Percentiles rank a stretch among this genome's conserved stretches.
Conservation (phyloP, 2,888 invertebrate species). For the Phasia obesa region DNA sequence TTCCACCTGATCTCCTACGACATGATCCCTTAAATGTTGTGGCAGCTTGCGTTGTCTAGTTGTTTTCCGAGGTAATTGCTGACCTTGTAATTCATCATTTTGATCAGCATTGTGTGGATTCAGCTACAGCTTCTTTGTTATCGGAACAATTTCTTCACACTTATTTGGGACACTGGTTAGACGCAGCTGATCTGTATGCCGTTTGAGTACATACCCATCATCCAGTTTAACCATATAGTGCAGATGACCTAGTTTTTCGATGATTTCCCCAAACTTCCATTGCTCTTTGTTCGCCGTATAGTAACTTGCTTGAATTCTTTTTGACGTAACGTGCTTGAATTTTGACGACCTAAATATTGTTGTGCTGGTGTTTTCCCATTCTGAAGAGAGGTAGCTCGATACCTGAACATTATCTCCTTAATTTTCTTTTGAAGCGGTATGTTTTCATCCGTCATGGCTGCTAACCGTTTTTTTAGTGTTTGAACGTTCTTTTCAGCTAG, state of each 20-base stretch:
- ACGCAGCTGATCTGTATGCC: slow-evolving; percentile 1
- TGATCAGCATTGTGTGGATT: no score
- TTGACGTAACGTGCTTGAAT: neutral
- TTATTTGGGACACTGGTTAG: neutral
- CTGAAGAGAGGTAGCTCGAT: neutral
- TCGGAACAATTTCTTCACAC: neutral
- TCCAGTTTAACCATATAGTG: neutral
- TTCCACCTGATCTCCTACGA: neutral
- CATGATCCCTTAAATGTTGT: neutral
- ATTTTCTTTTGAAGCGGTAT: neutral
- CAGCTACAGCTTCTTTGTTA: neutral
- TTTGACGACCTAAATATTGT: neutral
- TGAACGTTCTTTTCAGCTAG: neutral
- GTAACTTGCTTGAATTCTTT: neutral
- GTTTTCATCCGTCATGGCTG: neutral
- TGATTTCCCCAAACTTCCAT: neutral
- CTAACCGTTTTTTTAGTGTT: slow-evolving; percentile 3
- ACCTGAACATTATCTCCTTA: neutral
- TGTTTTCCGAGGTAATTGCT: neutral
- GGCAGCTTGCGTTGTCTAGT: neutral
- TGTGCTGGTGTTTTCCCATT: neutral
- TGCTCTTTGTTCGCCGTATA: neutral
- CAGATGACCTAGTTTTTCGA: neutral
- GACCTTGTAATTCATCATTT: no score
- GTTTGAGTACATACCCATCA: neutral